phyloP scores from a whole-genome alignment of 2,888 invertebrate species.

The Cosmia pyralina region DNA sequence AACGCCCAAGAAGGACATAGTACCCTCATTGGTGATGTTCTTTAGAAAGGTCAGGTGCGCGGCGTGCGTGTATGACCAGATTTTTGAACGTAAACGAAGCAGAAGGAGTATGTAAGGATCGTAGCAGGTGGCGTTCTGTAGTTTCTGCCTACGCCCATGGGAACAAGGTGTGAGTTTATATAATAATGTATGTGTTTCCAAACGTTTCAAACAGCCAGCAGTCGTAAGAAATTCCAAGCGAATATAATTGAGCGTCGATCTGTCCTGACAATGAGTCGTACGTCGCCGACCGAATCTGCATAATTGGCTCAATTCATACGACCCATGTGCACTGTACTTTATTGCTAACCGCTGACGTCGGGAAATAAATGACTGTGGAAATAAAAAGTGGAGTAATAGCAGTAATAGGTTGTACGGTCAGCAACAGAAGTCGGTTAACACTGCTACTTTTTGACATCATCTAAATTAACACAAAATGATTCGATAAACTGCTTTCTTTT shows the following conservation, averaged over 20 bases:
- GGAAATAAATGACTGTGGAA: constrained; percentile 25
- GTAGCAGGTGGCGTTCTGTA: background rate
- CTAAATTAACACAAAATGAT: too few species aligned
- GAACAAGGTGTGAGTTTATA: background rate
- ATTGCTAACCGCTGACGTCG: constrained; percentile 57
- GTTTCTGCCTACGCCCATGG: too few species aligned
- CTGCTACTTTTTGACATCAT: too few species aligned
- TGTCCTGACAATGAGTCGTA: constrained; percentile 63
- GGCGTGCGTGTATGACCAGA: too few species aligned
- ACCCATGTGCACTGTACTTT: constrained; percentile 62
- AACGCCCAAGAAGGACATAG: too few species aligned
- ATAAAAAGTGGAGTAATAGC: constrained; percentile 18
- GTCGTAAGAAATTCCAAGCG: constrained; percentile 24
- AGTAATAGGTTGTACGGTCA: too few species aligned
- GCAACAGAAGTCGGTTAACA: too few species aligned
- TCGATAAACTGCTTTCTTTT: too few species aligned
- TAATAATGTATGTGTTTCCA: background rate
- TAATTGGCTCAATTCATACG: constrained; percentile 76
- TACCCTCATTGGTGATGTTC: too few species aligned
- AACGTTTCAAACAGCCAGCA: constrained; percentile 13
- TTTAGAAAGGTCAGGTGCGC: too few species aligned
- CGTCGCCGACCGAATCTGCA: constrained; percentile 68
- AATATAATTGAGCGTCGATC: constrained; percentile 55
- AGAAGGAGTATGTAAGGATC: background rate
- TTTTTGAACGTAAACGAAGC: background rate